These are phyloP conservation scores for Leucopsar rothschildi DNA, from an alignment of 2,113 vertebrate species.

Conservation along the genomic window DNA sequence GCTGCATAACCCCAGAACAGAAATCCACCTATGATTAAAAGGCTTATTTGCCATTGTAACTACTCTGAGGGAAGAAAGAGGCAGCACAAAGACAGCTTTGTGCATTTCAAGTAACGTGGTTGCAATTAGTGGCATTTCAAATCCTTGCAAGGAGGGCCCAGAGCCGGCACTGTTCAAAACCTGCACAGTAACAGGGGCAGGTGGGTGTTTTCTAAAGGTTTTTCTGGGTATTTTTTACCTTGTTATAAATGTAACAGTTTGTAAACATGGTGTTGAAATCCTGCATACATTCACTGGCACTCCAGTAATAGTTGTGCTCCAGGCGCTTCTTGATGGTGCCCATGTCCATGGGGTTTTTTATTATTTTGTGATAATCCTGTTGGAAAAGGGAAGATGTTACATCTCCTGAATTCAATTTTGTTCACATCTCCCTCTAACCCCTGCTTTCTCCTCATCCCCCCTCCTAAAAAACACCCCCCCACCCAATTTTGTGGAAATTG, in stretches of 20 bases:
- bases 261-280: slow-evolving; percentile 99
- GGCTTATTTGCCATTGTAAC: slow-evolving; percentile 34
- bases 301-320: slow-evolving; percentile 94
- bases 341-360: slow-evolving; percentile 97
- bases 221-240: slow-evolving; percentile 74
- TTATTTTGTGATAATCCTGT: slow-evolving; percentile 96
- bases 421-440: background rate
- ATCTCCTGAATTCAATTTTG: background rate
- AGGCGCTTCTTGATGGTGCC: slow-evolving; percentile 95
- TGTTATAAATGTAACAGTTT: slow-evolving; percentile 98
- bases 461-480: background rate
- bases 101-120: slow-evolving; percentile 7
- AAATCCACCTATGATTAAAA: slow-evolving; percentile 21
- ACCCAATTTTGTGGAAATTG: background rate
- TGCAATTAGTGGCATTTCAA: slow-evolving; percentile 42
- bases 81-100: slow-evolving; percentile 54
- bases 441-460: background rate
- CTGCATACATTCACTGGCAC: slow-evolving; percentile 94
- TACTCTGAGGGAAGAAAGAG: background rate
- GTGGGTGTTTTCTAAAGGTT: background rate
- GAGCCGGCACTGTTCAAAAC: background rate
- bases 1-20: background rate
- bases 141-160: background rate
- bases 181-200: background rate
- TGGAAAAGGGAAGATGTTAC: background rate